These are phyloP conservation scores for Stegastes partitus DNA, from an alignment of 2,113 vertebrate genomes.

Conservation along the genomic window DNA sequence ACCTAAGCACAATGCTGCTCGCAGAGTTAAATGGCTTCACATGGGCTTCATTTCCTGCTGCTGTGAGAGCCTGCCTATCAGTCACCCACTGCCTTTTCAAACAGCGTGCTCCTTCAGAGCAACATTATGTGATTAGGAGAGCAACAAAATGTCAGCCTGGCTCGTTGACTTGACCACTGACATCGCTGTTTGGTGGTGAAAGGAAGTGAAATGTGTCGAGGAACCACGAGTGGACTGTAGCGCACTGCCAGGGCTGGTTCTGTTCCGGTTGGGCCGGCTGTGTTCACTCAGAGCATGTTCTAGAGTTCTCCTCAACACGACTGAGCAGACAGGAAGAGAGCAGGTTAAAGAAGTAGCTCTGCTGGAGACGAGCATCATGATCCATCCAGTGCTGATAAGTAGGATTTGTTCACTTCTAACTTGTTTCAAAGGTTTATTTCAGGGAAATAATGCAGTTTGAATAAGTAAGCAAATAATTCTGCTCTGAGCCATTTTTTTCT, in stretches of 20 bases:
- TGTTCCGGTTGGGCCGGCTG: conserved; percentile 35
- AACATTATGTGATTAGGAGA: conserved; percentile 62
- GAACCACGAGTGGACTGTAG: not conserved
- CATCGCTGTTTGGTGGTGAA: conserved; percentile 4
- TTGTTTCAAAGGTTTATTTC: conserved; percentile 10
- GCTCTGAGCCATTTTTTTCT: not conserved
- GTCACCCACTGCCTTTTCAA: conserved; percentile 49
- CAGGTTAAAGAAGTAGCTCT: no score
- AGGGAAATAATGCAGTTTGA: conserved; percentile 35
- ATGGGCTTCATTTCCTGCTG: conserved; percentile 50
- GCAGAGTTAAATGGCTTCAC: conserved; percentile 47
- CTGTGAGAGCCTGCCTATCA: conserved; percentile 54
- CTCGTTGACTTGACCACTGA: conserved; percentile 33
- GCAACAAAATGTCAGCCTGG: conserved; percentile 49
- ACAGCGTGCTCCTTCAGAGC: conserved; percentile 42
- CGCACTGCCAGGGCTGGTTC: not conserved
- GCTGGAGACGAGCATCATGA: no score
- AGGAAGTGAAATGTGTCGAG: conserved; percentile 12
- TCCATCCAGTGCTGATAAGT: no score
- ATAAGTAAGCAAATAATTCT: not conserved
- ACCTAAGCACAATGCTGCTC: conserved; percentile 52
- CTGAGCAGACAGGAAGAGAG: not conserved
- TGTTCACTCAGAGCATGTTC: not conserved
- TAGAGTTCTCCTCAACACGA: not conserved
- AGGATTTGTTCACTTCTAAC: no score